phyloP scores from a whole-genome alignment of 2,797 vertebrate species.

The Phrynocephalus guinanensis region DNA sequence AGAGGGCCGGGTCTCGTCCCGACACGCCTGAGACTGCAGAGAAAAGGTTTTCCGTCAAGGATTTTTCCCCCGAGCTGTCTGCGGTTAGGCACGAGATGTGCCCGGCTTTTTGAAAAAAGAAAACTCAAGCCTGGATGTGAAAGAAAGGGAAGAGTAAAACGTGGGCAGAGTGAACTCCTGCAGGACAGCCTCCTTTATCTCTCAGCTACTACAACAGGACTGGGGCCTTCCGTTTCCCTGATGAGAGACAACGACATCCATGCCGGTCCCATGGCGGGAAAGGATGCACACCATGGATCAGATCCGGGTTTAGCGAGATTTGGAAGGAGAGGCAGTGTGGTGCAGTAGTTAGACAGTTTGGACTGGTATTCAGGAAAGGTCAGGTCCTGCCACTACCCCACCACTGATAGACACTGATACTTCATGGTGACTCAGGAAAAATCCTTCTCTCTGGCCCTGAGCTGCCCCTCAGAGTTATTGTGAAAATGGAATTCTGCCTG shows the following conservation, averaged over 20 bases:
- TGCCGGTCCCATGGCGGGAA: neutral
- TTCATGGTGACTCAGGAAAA: no score
- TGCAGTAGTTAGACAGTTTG: no score
- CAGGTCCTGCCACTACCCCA: no score
- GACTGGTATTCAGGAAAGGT: no score
- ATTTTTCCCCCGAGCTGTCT: constrained; percentile 26
- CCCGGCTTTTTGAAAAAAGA: neutral
- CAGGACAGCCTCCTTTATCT: constrained; percentile 26
- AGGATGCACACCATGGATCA: neutral
- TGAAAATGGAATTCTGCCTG: no score
- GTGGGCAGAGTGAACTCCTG: constrained; percentile 15
- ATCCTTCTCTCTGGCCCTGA: no score
- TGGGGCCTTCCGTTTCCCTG: neutral
- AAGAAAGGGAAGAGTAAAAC: constrained; percentile 31
- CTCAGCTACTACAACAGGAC: neutral
- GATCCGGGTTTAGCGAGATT: no score
- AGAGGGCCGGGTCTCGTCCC: constrained; percentile 14
- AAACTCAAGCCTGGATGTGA: constrained; percentile 31
- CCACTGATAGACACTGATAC: no score
- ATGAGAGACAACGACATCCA: neutral
- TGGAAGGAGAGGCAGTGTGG: no score
- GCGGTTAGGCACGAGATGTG: constrained; percentile 44
- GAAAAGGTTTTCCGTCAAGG: constrained; percentile 17
- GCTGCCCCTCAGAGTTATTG: no score
- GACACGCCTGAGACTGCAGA: constrained; percentile 28